Evolutionary conservation across 2,888 invertebrate genomes (phyloP).

Genomic region (Heterodera filipjevi): DNA sequence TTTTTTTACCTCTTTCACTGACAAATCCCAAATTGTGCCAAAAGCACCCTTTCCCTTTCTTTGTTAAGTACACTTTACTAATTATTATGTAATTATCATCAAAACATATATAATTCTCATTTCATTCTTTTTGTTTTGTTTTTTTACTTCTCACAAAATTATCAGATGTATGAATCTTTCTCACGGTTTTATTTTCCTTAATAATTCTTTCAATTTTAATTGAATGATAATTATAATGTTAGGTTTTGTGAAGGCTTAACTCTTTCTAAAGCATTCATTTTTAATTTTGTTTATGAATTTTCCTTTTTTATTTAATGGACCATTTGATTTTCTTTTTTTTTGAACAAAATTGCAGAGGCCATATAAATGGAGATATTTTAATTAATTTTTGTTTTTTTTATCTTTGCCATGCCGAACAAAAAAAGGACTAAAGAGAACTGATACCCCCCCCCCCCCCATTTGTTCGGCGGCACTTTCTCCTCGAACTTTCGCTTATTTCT

Average conservation of each 20-base stretch:
- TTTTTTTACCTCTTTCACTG: not conserved
- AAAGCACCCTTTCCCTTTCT: slow-evolving; percentile 3
- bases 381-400: not conserved
- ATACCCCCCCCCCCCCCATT: no score
- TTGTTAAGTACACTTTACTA: no score
- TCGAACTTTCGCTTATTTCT: no score
- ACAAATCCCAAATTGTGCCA: not conserved
- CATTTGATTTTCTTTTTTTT: no score
- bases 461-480: no score
- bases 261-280: no score
- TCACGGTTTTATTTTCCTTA: not conserved
- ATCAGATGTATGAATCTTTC: slow-evolving; percentile 2
- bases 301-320: no score
- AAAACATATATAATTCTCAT: no score
- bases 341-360: not conserved
- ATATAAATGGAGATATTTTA: not conserved
- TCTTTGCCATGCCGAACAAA: not conserved
- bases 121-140: not conserved
- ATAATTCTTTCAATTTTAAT: not conserved
- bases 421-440: not conserved
- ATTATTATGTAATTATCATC: not conserved
- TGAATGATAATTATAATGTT: no score
- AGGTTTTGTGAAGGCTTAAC: no score
- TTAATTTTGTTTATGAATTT: no score
- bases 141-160: not conserved